Percentiles rank a stretch among this genome's conserved stretches.
These are phyloP conservation scores for Eulemur macaco DNA, from an alignment of 2,113 vertebrate species.

Conservation along the genomic window DNA sequence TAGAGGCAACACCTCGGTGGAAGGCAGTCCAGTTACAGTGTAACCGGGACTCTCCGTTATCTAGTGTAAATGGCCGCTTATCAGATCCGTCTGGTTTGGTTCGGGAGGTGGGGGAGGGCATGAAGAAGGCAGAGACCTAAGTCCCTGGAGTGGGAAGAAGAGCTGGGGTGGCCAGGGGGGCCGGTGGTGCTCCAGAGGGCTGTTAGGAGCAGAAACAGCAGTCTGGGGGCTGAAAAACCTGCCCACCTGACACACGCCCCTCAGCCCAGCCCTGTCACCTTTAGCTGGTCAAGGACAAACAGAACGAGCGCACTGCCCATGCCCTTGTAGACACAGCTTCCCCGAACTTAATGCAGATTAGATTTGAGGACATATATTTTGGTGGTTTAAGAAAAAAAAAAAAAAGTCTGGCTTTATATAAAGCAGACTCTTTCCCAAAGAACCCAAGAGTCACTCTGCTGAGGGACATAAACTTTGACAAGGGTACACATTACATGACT, in stretches of 20 bases:
- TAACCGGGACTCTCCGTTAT: conserved; percentile 45
- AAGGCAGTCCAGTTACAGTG: conserved; percentile 45
- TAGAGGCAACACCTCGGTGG: background rate
- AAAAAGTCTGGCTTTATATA: background rate
- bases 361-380: background rate
- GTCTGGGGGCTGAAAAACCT: background rate
- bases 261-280: background rate
- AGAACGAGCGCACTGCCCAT: background rate
- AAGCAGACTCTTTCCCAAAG: background rate
- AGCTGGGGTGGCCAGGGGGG: background rate
- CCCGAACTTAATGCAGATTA: background rate
- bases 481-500: background rate
- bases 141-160: background rate
- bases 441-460: background rate
- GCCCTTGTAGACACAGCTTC: conserved; percentile 6
- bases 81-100: conserved; percentile 24
- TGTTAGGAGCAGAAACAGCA: background rate
- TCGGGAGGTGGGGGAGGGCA: background rate
- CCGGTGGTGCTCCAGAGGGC: too few species aligned
- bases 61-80: conserved; percentile 48
- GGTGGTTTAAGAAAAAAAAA: background rate
- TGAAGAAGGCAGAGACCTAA: background rate
- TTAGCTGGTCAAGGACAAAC: background rate
- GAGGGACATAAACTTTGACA: background rate
- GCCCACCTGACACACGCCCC: background rate